Percentiles rank a stretch among this genome's conserved stretches.
Evolutionary conservation across 2,797 vertebrate genomes (phyloP).

Genomic region (Intellagama lesueurii): DNA sequence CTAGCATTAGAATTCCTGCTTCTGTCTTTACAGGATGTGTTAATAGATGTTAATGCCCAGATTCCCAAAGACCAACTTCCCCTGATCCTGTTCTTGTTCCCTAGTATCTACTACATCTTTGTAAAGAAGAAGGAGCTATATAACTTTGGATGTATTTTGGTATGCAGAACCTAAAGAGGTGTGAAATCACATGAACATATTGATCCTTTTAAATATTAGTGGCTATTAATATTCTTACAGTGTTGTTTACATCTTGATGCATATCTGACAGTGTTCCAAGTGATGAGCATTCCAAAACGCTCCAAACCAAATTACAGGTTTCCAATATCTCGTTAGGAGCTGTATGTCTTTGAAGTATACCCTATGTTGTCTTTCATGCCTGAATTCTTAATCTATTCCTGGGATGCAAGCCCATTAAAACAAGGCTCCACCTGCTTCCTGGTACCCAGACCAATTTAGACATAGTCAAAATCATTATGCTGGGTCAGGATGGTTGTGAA

Average conservation of each 20-base stretch:
- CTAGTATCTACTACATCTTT: slow-evolving; percentile 60
- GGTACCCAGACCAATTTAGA: not conserved
- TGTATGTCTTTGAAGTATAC: not conserved
- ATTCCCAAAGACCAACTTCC: slow-evolving; percentile 82
- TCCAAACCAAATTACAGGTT: not conserved
- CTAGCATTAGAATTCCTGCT: slow-evolving; percentile 70
- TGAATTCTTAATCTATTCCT: not conserved
- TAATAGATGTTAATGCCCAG: slow-evolving; percentile 70
- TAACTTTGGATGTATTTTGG: not conserved
- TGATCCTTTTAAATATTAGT: slow-evolving; percentile 8
- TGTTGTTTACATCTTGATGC: not conserved
- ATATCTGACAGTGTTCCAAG: not conserved
- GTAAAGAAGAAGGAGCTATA: not conserved
- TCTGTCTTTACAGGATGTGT: slow-evolving; percentile 61
- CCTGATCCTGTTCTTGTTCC: slow-evolving; percentile 75
- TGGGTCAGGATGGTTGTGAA: not conserved
- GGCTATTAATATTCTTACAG: not conserved
- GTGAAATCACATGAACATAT: not conserved
- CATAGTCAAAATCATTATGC: too few species aligned
- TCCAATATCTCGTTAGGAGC: not conserved
- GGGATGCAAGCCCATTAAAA: not conserved
- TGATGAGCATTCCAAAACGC: not conserved
- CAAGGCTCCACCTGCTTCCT: not conserved
- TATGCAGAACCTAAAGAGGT: not conserved
- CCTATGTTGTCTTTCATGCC: not conserved